These are phyloP conservation scores for Smutsia gigantea DNA, from an alignment of 2,797 vertebrate genomes.

Conservation along the genomic window DNA sequence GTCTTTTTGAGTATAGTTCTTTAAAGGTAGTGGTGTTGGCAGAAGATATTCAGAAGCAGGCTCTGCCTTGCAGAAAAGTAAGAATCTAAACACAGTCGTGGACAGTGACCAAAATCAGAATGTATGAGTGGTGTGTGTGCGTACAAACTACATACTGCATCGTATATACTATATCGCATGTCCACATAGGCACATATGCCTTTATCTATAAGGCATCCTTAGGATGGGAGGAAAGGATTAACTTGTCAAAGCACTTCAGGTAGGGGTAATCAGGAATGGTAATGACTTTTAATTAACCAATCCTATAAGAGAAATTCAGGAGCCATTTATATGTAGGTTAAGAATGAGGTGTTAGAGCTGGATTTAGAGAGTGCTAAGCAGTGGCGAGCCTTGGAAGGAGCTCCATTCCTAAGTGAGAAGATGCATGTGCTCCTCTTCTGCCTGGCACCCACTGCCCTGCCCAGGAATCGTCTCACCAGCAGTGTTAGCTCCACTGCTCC, in stretches of 20 bases:
- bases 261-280: neutral
- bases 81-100: conserved; percentile 35
- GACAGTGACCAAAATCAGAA: neutral
- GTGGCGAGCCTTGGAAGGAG: neutral
- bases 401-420: neutral
- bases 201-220: neutral
- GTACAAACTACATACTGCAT: neutral
- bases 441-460: neutral
- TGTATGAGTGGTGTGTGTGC: neutral
- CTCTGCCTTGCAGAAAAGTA: conserved; percentile 42
- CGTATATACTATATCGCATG: no score
- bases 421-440: neutral
- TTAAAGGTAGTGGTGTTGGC: conserved; percentile 30
- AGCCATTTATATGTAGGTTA: conserved; percentile 13
- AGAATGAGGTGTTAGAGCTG: neutral
- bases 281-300: neutral
- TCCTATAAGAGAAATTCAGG: neutral
- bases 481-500: neutral
- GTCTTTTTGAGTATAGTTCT: conserved; percentile 56
- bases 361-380: neutral
- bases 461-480: neutral
- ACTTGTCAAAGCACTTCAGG: neutral
- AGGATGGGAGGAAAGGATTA: neutral
- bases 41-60: conserved; percentile 19
- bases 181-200: neutral